Conservation (phyloP, 2,113 vertebrate genomes). For the Rynchops niger region DNA sequence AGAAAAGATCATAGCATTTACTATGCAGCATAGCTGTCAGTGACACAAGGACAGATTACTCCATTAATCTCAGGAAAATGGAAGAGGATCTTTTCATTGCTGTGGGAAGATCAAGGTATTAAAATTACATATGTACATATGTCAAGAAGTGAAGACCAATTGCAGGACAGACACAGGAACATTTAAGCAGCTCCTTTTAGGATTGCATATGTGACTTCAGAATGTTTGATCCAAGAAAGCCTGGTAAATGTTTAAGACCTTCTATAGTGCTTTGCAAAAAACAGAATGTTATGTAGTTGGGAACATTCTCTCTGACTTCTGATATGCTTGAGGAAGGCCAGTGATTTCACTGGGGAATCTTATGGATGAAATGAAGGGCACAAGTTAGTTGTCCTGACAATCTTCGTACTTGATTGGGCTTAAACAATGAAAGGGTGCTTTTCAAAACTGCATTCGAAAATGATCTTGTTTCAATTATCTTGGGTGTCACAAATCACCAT, state of each 20-base stretch:
- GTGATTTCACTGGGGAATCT: conserved; percentile 47
- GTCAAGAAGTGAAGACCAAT: conserved; percentile 69
- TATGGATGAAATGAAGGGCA: conserved; percentile 52
- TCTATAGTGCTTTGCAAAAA: conserved; percentile 15
- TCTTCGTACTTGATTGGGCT: conserved; percentile 63
- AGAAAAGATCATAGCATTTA: conserved; percentile 72
- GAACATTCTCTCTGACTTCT: neutral
- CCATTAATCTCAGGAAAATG: conserved; percentile 41
- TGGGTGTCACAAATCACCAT: neutral
- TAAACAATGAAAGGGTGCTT: conserved; percentile 62
- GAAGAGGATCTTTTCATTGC: conserved; percentile 65
- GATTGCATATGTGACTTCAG: conserved; percentile 26
- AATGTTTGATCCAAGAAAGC: conserved; percentile 61
- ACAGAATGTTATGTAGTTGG: neutral
- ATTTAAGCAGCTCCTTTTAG: conserved; percentile 27
- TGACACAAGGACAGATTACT: conserved; percentile 43
- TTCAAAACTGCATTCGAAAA: neutral
- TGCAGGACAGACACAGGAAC: conserved; percentile 62
- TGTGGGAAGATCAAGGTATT: conserved; percentile 72
- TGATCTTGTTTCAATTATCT: neutral
- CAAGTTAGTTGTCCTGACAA: neutral
- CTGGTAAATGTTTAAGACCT: conserved; percentile 65
- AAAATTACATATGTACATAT: conserved; percentile 67
- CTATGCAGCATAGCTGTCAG: conserved; percentile 59
- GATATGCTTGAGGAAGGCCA: conserved; percentile 19